A percentile compares a stretch with the other conserved stretches of the same genome.
Conservation (phyloP, 2,888 invertebrate species). For the Noctua comes region DNA sequence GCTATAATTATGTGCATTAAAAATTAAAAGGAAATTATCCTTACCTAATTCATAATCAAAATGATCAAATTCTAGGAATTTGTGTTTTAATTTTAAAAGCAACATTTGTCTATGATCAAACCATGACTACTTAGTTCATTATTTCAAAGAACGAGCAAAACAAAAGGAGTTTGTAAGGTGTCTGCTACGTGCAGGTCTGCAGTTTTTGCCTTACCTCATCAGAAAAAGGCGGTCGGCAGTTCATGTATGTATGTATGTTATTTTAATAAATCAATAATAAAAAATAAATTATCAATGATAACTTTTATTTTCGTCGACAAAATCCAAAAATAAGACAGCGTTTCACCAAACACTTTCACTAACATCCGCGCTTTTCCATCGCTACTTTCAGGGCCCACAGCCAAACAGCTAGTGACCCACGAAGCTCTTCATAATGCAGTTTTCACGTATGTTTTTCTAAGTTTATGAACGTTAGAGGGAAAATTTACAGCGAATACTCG, state of each 20-base stretch:
- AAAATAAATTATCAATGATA: not conserved
- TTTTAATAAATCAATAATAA: too few species aligned
- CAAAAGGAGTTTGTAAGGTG: not conserved
- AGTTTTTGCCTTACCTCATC: too few species aligned
- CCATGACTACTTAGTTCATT: not conserved
- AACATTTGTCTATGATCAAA: not conserved
- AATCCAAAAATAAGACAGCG: not conserved
- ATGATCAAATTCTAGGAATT: not conserved
- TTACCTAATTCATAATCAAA: not conserved
- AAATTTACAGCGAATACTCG: constrained; percentile 73
- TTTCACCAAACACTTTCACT: constrained; percentile 2
- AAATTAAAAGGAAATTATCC: not conserved
- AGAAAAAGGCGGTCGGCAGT: too few species aligned
- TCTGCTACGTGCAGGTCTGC: too few species aligned
- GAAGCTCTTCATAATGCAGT: constrained; percentile 73
- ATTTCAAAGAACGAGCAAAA: not conserved
- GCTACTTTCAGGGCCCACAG: constrained; percentile 42
- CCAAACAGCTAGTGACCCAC: constrained; percentile 67
- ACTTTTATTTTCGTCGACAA: not conserved
- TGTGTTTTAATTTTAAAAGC: not conserved
- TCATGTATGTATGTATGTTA: too few species aligned
- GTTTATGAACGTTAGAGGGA: constrained; percentile 73
- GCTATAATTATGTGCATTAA: not conserved
- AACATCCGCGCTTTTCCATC: not conserved
- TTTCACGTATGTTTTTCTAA: constrained; percentile 78